phyloP scores from a whole-genome alignment of 1,140 invertebrate genomes.

The Sarcophaga bullata region DNA sequence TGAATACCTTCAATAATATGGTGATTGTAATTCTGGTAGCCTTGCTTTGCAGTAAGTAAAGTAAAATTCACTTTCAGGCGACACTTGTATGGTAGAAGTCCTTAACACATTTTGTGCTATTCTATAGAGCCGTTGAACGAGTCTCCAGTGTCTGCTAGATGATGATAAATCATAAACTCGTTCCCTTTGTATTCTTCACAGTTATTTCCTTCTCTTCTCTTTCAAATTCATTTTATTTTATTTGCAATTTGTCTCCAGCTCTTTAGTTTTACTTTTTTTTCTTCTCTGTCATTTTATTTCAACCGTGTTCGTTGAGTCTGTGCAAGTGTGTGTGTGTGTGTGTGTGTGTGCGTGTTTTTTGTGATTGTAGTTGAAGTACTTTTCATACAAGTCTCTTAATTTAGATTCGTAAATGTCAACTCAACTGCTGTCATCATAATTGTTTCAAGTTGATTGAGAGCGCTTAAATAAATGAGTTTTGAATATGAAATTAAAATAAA shows the following conservation, averaged over 20 bases:
- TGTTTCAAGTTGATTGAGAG: conserved; percentile 3
- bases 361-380: conserved; percentile 7
- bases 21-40: too few species aligned
- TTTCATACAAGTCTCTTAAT: conserved; percentile 23
- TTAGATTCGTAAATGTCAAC: conserved; percentile 16
- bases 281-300: neutral
- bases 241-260: conserved; percentile 7
- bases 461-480: conserved; percentile 22
- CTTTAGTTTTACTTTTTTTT: neutral
- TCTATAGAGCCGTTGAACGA: too few species aligned
- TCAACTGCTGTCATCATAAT: conserved; percentile 18
- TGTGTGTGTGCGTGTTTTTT: too few species aligned
- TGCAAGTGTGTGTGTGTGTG: too few species aligned
- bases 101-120: too few species aligned
- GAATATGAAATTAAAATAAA: neutral
- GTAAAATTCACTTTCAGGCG: too few species aligned
- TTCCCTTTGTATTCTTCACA: too few species aligned
- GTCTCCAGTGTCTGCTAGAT: too few species aligned
- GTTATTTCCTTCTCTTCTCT: neutral
- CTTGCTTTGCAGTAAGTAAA: too few species aligned
- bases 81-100: too few species aligned
- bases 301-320: neutral
- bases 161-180: too few species aligned
- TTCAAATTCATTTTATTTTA: neutral
- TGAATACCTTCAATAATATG: too few species aligned